Evolutionary conservation across 2,888 invertebrate species (phyloP), one percentile per base, ranked within the genome.

Genomic region (Listrodromus nycthemerus): DNA sequence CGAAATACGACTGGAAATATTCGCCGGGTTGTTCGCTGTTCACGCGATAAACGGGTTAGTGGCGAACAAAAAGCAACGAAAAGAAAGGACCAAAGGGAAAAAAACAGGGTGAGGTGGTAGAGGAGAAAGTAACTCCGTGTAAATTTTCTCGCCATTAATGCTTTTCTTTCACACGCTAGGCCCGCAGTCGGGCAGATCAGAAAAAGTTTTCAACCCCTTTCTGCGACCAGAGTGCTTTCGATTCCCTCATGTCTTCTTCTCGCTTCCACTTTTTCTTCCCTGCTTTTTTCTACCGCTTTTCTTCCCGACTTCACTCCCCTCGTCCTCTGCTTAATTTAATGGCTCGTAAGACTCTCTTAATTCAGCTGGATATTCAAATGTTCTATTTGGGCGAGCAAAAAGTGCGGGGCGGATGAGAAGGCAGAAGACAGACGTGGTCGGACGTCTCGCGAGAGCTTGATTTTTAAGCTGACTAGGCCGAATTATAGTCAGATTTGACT

Each of bases 291-390:
- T 37, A 33, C 7, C 66, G 16, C 21, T 61, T 50, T 50, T 70
- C 63, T 61, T 66, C 24, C 27, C 16, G 48, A 1, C 13, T 27
- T 58, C 7, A 24, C 24, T n/a, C 73, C 16, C 37, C 24, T 45
- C 10, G 45, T 52, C 73, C 78, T 50, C 71, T 78, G 70, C 76
- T 81, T 70, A 85, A 88, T 86, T 89, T 89, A 89, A 89, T 89
- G 88, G 87, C 85, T 87, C 87, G 89, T 86, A 85, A 88, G 86
- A 76, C 85, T 85, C 83, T 87, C 86, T 88, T 89, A 89, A 89
- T 89, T 89, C 87, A 83, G 89, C 87, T 84, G 86, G 88, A 88
- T 88, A 89, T 89, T 89, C 88, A 89, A 89, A 88, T 89, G 85
- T 84, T 77, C 73, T 45, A 65, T 80, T 67, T 74, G 69, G 21